Conservation (phyloP, 2,888 invertebrate genomes). For the Drosophila aldrichi region DNA sequence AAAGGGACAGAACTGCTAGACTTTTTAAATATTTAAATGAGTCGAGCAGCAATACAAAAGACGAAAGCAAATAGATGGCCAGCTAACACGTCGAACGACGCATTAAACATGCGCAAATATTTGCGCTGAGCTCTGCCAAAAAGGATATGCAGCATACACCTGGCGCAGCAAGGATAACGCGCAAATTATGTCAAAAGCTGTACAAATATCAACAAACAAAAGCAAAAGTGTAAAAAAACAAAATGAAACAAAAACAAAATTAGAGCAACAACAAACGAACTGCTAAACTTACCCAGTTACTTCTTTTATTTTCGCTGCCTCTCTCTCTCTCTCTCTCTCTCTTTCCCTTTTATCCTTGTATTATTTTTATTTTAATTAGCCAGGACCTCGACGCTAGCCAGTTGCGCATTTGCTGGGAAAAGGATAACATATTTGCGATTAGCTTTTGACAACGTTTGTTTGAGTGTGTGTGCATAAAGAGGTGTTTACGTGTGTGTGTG, state of each 20-base stretch:
- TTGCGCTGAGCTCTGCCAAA: slow-evolving; percentile 48
- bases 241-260: too few relatives aligned
- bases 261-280: slow-evolving; percentile 2
- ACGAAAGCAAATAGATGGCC: slow-evolving; percentile 70
- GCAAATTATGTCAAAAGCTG: slow-evolving; percentile 69
- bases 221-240: slow-evolving; percentile 12
- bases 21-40: slow-evolving; percentile 77
- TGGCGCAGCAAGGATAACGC: slow-evolving; percentile 52
- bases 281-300: slow-evolving; percentile 49
- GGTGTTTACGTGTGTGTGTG: slow-evolving; percentile 21
- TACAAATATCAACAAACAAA: slow-evolving; percentile 50
- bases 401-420: slow-evolving; percentile 58
- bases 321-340: neutral
- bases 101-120: slow-evolving; percentile 80
- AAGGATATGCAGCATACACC: slow-evolving; percentile 41
- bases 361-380: slow-evolving; percentile 55
- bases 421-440: slow-evolving; percentile 62
- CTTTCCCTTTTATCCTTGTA: neutral
- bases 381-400: slow-evolving; percentile 19
- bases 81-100: slow-evolving; percentile 79
- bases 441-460: slow-evolving; percentile 50
- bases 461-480: slow-evolving; percentile 17
- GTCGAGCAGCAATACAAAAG: slow-evolving; percentile 42
- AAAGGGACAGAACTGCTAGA: slow-evolving; percentile 38
- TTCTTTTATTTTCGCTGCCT: slow-evolving; percentile 5